Evolutionary conservation across 2,888 invertebrate species (phyloP).

Genomic region (Ochlodes sylvanus): DNA sequence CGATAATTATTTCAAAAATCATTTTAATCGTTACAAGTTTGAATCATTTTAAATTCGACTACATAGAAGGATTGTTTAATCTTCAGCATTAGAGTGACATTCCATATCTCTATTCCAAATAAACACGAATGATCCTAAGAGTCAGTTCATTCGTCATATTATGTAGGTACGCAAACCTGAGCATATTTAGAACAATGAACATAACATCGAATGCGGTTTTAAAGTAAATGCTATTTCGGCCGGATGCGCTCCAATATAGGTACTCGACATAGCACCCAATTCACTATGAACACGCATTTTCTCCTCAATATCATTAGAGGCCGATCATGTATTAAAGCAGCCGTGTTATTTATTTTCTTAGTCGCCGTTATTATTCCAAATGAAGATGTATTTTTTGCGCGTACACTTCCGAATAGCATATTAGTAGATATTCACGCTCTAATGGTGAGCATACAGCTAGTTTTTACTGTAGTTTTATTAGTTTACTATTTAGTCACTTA

Average conservation of each 20-base stretch:
- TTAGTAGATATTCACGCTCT: conserved; percentile 61
- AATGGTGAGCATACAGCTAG: conserved; percentile 58
- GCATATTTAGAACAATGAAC: too few relatives aligned
- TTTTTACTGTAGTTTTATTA: conserved; percentile 52
- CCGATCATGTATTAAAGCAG: conserved; percentile 65
- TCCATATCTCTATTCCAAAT: too few relatives aligned
- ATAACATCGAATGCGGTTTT: too few relatives aligned
- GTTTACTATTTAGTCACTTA: conserved; percentile 60
- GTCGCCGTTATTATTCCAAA: conserved; percentile 69
- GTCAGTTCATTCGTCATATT: too few relatives aligned
- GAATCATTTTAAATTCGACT: too few relatives aligned
- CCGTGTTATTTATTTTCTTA: conserved; percentile 72
- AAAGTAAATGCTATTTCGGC: conserved; percentile 14
- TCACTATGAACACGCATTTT: conserved; percentile 46
- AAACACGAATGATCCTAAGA: too few relatives aligned
- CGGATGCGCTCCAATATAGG: conserved; percentile 42
- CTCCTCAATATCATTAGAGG: conserved; percentile 62
- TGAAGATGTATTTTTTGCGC: conserved; percentile 74
- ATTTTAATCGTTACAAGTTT: too few relatives aligned
- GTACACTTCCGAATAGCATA: conserved; percentile 60
- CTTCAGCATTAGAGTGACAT: too few relatives aligned
- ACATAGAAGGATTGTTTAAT: too few relatives aligned
- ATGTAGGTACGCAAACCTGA: too few relatives aligned
- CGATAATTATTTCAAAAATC: too few relatives aligned
- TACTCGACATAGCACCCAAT: conserved; percentile 18